Base-by-base conservation (phyloP, 1,140 invertebrate genomes). In the Riptortus pedestris region DNA sequence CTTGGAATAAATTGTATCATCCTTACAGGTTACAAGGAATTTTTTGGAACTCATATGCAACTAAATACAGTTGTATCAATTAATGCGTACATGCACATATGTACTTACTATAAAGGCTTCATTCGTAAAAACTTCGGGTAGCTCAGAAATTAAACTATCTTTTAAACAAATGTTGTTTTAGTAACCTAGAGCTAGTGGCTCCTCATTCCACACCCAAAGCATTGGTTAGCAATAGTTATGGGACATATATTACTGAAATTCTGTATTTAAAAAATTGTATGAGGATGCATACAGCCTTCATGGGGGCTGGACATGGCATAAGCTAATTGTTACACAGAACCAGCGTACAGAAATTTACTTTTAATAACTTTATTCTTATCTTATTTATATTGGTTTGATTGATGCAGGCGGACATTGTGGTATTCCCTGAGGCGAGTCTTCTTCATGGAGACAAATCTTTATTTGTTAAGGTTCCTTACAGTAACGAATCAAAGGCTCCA, bases 341-440 rank as follows among this genome's bases (percentile, higher is more conserved):
- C n/a, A 18, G 9, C 22, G 9, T 47, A 18, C 22, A 9, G 1
- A 26, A 57, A 57, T 12, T 59, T 51, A 26, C 26, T 45, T 65
- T 65, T 27, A n/a, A n/a, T n/a, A n/a, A n/a, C n/a, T n/a, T n/a
- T n/a, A n/a, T n/a, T n/a, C n/a, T n/a, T n/a, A n/a, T n/a, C n/a
- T n/a, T n/a, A n/a, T n/a, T n/a, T n/a, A n/a, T n/a, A n/a, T n/a
- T n/a, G n/a, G n/a, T n/a, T n/a, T n/a, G n/a, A n/a, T n/a, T n/a
- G n/a, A n/a, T n/a, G n/a, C 45, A 65, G 64, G 33, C 33, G n/a
- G 85, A 93, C 66, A 89, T 94, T 16, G 78, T 93, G 3, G 86
- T 93, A 1, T 93, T 93, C 70, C 90, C 91, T 0, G 91, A 93
- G 73, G 77, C 80, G 70, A 83, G 83, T 9, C 68, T 86, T 5